phyloP scores from a whole-genome alignment of 2,113 vertebrate species.

The Azemiops feae region DNA sequence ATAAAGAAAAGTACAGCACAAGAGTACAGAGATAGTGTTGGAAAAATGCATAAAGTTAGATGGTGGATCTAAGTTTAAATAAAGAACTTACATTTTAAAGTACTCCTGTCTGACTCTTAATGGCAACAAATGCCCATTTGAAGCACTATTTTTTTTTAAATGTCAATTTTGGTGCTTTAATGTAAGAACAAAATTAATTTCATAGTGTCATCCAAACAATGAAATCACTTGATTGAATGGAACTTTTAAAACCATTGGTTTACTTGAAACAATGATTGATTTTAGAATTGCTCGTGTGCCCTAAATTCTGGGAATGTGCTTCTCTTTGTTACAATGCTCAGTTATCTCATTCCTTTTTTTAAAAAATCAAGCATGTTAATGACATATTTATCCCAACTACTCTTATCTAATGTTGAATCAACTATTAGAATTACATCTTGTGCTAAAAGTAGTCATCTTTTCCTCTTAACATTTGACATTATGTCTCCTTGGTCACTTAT shows the following conservation, averaged over 20 bases:
- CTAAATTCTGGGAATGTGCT: neutral
- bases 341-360: neutral
- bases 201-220: neutral
- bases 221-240: neutral
- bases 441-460: constrained; percentile 9
- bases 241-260: neutral
- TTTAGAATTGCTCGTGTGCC: neutral
- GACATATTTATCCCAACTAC: constrained; percentile 37
- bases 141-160: neutral
- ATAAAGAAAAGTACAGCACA: neutral
- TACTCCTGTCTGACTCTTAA: neutral
- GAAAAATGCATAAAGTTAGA: neutral
- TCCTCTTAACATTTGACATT: constrained; percentile 23
- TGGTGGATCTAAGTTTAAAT: neutral
- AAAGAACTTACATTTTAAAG: neutral
- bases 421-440: constrained; percentile 11
- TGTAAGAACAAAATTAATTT: neutral
- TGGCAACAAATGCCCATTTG: neutral
- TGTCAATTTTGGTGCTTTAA: neutral
- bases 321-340: constrained; percentile 7
- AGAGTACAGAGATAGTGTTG: neutral
- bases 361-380: constrained; percentile 17
- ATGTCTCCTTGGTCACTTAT: constrained; percentile 37
- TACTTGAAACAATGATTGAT: neutral
- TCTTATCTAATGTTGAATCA: constrained; percentile 22